phyloP scores from a whole-genome alignment of 2,797 vertebrate species.

The Miichthys miiuy region DNA sequence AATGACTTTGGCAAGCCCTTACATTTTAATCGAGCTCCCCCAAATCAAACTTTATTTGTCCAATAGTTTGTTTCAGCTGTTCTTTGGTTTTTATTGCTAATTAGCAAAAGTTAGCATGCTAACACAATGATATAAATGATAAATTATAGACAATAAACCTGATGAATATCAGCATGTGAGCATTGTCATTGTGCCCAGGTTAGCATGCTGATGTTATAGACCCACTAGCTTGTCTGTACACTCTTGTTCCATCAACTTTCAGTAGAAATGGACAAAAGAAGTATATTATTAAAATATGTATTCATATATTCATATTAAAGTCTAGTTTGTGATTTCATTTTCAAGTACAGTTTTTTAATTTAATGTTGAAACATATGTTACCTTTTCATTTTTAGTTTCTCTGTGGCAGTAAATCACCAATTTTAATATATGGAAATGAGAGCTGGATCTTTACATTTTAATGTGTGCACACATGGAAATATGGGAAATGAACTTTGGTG shows the following conservation, averaged over 20 bases:
- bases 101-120: neutral
- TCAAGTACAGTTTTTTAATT: neutral
- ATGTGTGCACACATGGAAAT: neutral
- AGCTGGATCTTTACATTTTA: neutral
- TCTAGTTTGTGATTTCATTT: neutral
- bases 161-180: no score
- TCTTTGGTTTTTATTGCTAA: neutral
- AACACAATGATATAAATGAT: neutral
- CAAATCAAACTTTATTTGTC: neutral
- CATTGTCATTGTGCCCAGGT: no score
- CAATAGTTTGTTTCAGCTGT: neutral
- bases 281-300: no score
- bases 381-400: neutral
- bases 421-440: neutral
- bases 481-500: neutral
- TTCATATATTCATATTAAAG: neutral
- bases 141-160: no score
- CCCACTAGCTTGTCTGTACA: no score
- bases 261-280: no score
- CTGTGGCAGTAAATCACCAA: neutral
- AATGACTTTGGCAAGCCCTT: neutral
- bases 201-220: neutral
- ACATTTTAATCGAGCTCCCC: neutral
- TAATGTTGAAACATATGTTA: no score
- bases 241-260: no score